Base-by-base conservation (phyloP, 2,113 vertebrate genomes). In the Poeciliopsis occidentalis region DNA sequence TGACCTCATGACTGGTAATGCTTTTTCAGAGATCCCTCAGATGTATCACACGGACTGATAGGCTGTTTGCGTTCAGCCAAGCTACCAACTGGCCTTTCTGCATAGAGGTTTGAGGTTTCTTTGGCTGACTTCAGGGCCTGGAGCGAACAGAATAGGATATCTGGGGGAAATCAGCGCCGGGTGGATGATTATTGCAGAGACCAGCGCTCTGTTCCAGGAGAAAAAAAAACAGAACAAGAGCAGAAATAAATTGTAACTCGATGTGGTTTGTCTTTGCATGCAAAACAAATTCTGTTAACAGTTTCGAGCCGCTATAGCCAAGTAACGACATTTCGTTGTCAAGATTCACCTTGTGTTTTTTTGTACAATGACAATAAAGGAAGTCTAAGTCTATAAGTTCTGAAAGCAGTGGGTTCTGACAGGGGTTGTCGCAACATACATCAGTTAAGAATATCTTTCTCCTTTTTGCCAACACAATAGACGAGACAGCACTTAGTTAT, bases 1-100 rank as follows among this genome's bases (percentile, higher is more conserved):
- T 92, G 86, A 90, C 79, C 69, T 90, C 84, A 85, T 75, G 81
- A 65, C 79, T 76, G 73, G 41, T 84, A 80, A 88, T 82, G 81
- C 34, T 66, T 77, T 83, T 69, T 81, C 78, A 74, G 83, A 19
- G 69, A 87, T 84, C 60, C 60, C 41, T 87, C 60, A 32, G 29
- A 88, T 83, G 73, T 72, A 82, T 71, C 34, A 69, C 13, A 32
- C 34, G 29, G 72, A 73, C 71, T 64, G 75, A 81, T 2, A 54
- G 73, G 64, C 71, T 63, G 63, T 62, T 86, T 27, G 7, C 68
- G 68, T 63, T 86, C 60, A 69, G 51, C 72, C 63, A 61, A 57
- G 78, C 72, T 73, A 75, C 67, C 67, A 79, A 63, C 75, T 74
- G 60, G 47, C 71, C 62, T 29, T 67, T 61, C 54, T 69, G 51